Percentiles rank a stretch among this genome's conserved stretches.
phyloP scores from a whole-genome alignment of 2,888 invertebrate genomes.

The Molanna angustata region DNA sequence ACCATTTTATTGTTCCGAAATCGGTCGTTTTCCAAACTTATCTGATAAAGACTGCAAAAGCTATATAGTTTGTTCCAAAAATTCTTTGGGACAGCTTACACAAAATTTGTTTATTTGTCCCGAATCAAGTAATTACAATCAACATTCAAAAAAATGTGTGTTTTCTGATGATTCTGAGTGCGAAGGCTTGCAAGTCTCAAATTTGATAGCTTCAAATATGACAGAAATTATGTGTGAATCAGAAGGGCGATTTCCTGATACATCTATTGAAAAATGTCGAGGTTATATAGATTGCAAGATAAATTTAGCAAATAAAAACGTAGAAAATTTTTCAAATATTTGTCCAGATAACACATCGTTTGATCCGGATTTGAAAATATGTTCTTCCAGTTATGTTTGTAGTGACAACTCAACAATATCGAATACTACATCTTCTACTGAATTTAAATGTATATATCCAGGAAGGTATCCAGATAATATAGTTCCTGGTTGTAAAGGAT shows the following conservation, averaged over 20 bases:
- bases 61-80: conserved; percentile 9
- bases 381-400: neutral
- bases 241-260: neutral
- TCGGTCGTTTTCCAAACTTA: conserved; percentile 2
- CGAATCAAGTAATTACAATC: neutral
- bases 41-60: conserved; percentile 3
- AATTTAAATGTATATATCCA: neutral
- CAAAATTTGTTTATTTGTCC: neutral
- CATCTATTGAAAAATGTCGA: neutral
- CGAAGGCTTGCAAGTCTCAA: neutral
- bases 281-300: neutral
- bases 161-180: neutral
- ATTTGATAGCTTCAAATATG: neutral
- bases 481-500: neutral
- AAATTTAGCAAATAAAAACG: neutral
- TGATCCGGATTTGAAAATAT: neutral
- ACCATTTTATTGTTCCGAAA: conserved; percentile 8
- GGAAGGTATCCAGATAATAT: neutral
- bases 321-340: no score
- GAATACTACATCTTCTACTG: neutral
- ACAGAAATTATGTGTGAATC: neutral
- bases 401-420: neutral
- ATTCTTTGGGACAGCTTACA: neutral
- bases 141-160: neutral
- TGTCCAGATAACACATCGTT: neutral